phyloP scores from a whole-genome alignment of 2,113 vertebrate genomes.

The Pantherophis guttatus region DNA sequence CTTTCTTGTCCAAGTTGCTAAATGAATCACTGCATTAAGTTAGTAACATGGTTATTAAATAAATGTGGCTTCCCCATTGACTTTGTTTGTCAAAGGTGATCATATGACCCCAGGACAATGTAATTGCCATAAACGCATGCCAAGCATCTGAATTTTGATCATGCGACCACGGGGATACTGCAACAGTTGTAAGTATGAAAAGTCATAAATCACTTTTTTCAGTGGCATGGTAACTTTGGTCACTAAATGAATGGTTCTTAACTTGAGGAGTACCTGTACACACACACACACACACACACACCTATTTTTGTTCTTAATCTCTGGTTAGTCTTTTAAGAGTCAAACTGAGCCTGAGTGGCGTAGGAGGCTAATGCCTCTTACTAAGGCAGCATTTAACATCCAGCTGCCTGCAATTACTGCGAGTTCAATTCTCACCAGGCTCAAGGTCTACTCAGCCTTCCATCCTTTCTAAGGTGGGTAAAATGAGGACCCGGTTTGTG shows the following conservation, averaged over 20 bases:
- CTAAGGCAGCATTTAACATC: too few species aligned
- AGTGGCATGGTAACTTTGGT: neutral
- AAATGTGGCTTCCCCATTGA: neutral
- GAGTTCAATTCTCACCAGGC: too few species aligned
- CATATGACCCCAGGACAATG: neutral
- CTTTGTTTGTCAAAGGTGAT: neutral
- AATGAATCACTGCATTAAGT: neutral
- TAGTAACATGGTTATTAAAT: neutral
- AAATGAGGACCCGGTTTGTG: too few species aligned
- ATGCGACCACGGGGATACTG: neutral
- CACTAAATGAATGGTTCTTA: neutral
- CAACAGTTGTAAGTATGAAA: neutral
- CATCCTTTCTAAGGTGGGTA: too few species aligned
- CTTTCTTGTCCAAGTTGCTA: neutral
- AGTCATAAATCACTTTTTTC: neutral
- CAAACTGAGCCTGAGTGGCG: neutral
- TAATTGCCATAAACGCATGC: neutral
- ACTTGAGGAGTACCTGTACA: neutral
- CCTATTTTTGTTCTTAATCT: neutral
- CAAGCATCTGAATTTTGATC: neutral
- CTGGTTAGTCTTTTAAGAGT: neutral
- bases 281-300: too few species aligned
- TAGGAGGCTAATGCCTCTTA: too few species aligned
- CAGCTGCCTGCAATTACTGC: too few species aligned
- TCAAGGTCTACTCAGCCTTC: too few species aligned